A percentile compares a stretch with the other conserved stretches of the same genome.
These are phyloP conservation scores for Hylaea fasciaria DNA, from an alignment of 2,888 invertebrate species.

Conservation along the genomic window DNA sequence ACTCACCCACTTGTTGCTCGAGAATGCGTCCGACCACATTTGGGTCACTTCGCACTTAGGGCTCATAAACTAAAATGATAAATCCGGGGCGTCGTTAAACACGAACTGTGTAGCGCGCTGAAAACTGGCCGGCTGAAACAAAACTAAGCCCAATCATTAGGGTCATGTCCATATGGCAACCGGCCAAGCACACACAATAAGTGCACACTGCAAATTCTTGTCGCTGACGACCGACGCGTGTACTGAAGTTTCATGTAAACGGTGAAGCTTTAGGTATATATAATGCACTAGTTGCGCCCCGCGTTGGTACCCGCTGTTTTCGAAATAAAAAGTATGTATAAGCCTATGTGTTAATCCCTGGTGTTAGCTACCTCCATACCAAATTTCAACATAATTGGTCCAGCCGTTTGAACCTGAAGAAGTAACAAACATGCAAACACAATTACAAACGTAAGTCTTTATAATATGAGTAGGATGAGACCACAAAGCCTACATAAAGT, in stretches of 20 bases:
- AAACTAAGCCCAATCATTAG: slow-evolving; percentile 47
- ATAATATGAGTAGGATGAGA: no score
- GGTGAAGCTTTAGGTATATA: no score
- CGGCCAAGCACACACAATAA: slow-evolving; percentile 43
- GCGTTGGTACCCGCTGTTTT: no score
- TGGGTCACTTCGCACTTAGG: slow-evolving; percentile 42
- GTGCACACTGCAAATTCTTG: slow-evolving; percentile 49
- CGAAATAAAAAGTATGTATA: no score
- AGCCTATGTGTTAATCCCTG: no score
- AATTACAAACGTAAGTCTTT: no score
- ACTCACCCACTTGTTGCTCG: slow-evolving; percentile 56
- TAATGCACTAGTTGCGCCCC: no score
- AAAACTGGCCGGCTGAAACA: slow-evolving; percentile 39
- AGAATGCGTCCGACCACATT: slow-evolving; percentile 47
- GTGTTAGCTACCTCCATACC: no score
- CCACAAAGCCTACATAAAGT: no score
- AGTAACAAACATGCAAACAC: slow-evolving; percentile 16
- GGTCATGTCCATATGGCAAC: slow-evolving; percentile 51
- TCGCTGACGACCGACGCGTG: slow-evolving; percentile 42
- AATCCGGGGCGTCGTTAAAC: slow-evolving; percentile 40
- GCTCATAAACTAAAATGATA: slow-evolving; percentile 39
- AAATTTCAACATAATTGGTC: no score
- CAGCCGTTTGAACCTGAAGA: no score
- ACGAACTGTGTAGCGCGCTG: slow-evolving; percentile 39
- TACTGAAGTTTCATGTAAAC: background rate